Conservation (phyloP, 2,113 vertebrate genomes). For the Actinemys pallida region DNA sequence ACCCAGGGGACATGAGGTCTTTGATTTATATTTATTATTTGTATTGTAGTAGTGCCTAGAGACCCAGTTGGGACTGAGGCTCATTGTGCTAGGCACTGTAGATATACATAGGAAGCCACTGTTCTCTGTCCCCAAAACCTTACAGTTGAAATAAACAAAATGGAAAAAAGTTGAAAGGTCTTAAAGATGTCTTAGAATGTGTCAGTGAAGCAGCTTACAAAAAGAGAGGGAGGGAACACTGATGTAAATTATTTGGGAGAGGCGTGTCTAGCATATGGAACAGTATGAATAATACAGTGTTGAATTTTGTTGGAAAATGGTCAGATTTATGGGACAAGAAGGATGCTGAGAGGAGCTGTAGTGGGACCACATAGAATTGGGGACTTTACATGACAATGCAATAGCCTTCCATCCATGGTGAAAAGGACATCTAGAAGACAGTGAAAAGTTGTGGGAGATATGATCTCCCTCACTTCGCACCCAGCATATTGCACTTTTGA, state of each 20-base stretch:
- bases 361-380: background rate
- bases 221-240: background rate
- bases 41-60: background rate
- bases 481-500: background rate
- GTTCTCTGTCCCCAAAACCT: background rate
- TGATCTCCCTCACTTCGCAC: background rate
- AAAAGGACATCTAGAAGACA: background rate
- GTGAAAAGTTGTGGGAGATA: background rate
- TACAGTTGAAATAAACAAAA: background rate
- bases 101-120: background rate
- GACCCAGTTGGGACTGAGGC: background rate
- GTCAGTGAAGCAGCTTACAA: background rate
- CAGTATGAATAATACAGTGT: background rate
- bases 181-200: background rate
- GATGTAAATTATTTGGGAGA: no score
- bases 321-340: background rate
- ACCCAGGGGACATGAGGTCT: background rate
- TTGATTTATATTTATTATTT: background rate
- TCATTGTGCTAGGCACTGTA: background rate
- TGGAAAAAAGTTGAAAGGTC: background rate
- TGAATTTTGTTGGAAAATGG: background rate
- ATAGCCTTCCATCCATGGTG: rapidly evolving
- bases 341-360: background rate
- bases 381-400: background rate
- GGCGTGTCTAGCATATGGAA: background rate